Conservation (phyloP, 2,113 vertebrate genomes). For the Mystacornis crossleyi region DNA sequence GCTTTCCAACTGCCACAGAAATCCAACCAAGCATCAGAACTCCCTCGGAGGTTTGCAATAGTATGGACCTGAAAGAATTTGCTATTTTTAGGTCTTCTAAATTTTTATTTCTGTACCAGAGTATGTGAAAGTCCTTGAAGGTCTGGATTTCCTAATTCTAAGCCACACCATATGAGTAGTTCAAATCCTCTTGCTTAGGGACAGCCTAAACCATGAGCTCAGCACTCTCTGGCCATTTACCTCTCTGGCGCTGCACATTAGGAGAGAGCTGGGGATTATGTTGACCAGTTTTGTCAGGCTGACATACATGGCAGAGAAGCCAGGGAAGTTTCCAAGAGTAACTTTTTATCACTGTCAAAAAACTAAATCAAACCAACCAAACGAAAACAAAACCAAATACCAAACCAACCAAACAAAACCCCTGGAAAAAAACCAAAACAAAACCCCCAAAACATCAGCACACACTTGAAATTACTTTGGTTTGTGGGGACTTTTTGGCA, state of each 20-base stretch:
- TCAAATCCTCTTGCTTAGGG: neutral
- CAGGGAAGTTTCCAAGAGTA: neutral
- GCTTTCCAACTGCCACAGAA: neutral
- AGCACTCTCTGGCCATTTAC: neutral
- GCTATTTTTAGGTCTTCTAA: neutral
- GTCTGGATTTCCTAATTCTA: neutral
- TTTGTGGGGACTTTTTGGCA: neutral
- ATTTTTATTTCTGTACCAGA: neutral
- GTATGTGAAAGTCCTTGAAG: neutral
- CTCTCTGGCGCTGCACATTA: neutral
- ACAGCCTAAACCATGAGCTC: neutral
- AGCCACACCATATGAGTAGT: neutral
- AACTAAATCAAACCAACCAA: neutral
- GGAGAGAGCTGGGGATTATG: neutral
- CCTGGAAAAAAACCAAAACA: neutral
- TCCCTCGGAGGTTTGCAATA: neutral
- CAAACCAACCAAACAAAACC: neutral
- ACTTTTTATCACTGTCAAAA: neutral
- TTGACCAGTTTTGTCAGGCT: neutral
- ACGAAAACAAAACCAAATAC: fast-evolving
- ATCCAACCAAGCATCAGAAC: neutral
- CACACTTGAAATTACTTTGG: neutral
- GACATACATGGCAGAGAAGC: neutral
- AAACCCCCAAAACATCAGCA: fast-evolving
- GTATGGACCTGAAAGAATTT: neutral